phyloP scores from a whole-genome alignment of 2,888 invertebrate species.

The Eupithecia inturbata region DNA sequence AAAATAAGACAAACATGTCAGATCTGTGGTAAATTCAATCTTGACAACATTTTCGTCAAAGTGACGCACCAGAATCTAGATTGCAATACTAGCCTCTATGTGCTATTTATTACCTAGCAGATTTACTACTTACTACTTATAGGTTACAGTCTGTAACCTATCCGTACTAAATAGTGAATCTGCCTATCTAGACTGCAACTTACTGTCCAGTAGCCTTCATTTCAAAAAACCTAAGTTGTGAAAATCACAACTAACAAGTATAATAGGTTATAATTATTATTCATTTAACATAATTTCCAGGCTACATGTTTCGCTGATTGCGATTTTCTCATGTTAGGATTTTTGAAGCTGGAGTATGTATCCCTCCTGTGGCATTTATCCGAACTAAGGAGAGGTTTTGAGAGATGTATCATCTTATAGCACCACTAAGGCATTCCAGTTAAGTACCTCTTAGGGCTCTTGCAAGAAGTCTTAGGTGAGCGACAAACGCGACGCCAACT shows the following conservation, averaged over 20 bases:
- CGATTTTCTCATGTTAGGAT: neutral
- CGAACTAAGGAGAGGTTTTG: neutral
- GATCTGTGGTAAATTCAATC: neutral
- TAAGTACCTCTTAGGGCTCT: neutral
- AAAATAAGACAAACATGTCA: neutral
- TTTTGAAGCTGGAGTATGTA: neutral
- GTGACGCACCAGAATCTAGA: neutral
- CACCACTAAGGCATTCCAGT: neutral
- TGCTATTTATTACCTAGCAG: neutral
- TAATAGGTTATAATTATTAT: too few relatives aligned
- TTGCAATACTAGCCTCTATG: neutral
- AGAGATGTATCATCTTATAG: neutral
- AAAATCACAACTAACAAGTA: neutral
- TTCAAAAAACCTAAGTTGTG: neutral
- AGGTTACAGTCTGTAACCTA: neutral
- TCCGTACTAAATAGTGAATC: too few relatives aligned
- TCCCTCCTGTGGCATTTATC: neutral
- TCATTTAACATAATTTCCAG: neutral
- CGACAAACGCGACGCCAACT: neutral
- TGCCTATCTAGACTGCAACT: too few relatives aligned
- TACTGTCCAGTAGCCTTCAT: too few relatives aligned
- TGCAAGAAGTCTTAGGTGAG: neutral
- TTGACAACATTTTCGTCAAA: neutral
- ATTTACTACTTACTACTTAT: neutral
- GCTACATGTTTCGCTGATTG: neutral